Percentiles rank a stretch among this genome's conserved stretches.
phyloP scores from a whole-genome alignment of 2,113 vertebrate species.

The Plestiodon gilberti region DNA sequence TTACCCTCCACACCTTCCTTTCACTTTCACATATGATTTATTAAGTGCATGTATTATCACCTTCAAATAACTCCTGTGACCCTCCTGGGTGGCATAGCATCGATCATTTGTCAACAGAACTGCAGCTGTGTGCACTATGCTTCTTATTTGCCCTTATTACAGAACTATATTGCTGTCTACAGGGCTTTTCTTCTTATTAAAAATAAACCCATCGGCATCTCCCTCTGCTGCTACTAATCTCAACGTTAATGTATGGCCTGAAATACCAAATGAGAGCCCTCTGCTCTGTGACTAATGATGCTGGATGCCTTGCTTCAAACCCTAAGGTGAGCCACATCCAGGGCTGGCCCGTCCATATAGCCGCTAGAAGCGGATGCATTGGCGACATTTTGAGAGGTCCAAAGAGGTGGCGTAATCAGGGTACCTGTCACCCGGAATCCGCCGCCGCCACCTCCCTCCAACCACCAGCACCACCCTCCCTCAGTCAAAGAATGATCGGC shows the following conservation, averaged over 20 bases:
- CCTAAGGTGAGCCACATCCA: background rate
- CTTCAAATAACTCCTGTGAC: conserved; percentile 59
- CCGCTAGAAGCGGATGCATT: too few species aligned
- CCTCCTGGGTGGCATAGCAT: conserved; percentile 22
- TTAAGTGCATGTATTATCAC: conserved; percentile 48
- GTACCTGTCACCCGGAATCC: too few species aligned
- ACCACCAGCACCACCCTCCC: too few species aligned
- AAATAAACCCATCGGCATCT: background rate
- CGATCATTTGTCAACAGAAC: conserved; percentile 50
- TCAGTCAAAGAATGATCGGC: too few species aligned
- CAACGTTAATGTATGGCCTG: background rate
- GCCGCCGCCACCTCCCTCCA: too few species aligned
- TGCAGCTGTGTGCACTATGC: conserved; percentile 35
- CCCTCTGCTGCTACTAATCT: background rate
- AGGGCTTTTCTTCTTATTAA: conserved; percentile 22
- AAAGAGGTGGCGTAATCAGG: too few species aligned
- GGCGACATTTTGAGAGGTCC: too few species aligned
- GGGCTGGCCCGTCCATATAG: too few species aligned
- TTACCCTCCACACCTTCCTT: conserved; percentile 12
- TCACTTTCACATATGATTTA: conserved; percentile 57
- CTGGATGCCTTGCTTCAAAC: background rate
- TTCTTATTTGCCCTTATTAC: conserved; percentile 29
- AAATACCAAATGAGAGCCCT: background rate
- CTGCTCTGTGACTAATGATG: background rate
- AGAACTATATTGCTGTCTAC: conserved; percentile 7